phyloP scores from a whole-genome alignment of 2,888 invertebrate genomes.

The Rotaria socialis region DNA sequence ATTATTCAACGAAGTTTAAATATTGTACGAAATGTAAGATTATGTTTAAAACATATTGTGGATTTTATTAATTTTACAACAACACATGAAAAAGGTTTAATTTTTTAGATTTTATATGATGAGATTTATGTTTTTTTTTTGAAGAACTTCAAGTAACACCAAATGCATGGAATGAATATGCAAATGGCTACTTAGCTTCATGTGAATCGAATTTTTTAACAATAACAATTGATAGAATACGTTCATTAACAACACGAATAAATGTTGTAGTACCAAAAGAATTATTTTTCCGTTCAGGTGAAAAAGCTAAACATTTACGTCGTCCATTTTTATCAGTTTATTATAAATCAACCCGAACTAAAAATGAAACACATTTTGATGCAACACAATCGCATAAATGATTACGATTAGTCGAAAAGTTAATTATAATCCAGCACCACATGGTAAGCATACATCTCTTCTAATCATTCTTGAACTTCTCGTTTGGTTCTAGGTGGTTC shows the following conservation, averaged over 20 bases:
- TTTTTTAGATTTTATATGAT: no score
- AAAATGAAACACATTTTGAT: constrained; percentile 35
- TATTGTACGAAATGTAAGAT: background rate
- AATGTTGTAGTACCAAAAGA: background rate
- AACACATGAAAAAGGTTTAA: background rate
- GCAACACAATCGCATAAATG: background rate
- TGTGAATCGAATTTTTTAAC: constrained; percentile 8
- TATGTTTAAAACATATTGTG: background rate
- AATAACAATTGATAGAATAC: background rate
- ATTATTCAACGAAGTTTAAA: background rate
- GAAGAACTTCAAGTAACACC: background rate
- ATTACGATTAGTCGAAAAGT: constrained; percentile 6
- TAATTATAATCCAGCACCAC: background rate
- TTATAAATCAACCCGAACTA: background rate
- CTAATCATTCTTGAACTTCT: no score
- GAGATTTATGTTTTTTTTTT: no score
- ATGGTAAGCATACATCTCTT: background rate
- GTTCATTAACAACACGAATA: background rate
- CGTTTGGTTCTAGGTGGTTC: background rate
- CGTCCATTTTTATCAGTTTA: constrained; percentile 27
- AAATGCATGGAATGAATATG: background rate
- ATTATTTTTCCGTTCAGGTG: background rate
- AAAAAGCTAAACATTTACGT: background rate
- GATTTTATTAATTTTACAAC: background rate
- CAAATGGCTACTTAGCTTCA: constrained; percentile 22